These are phyloP conservation scores for Microctonus hyperodae DNA, from an alignment of 2,888 invertebrate genomes.

Conservation along the genomic window DNA sequence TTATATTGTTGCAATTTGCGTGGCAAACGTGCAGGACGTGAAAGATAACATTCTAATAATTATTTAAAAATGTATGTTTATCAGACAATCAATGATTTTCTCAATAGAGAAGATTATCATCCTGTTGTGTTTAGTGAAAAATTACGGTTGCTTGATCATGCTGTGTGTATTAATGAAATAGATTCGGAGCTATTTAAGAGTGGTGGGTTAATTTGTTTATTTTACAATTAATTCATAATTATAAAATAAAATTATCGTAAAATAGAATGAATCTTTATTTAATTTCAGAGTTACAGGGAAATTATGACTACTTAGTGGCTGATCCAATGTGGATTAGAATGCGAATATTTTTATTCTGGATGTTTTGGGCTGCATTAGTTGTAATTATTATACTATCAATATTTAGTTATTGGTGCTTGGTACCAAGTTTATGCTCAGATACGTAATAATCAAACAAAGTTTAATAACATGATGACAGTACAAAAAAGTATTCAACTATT, in stretches of 20 bases:
- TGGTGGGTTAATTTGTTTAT: slow-evolving; percentile 26
- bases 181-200: slow-evolving; percentile 22
- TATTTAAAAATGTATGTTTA: background rate
- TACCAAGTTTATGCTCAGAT: slow-evolving; percentile 35
- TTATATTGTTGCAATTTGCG: slow-evolving; percentile 15
- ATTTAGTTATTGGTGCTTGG: slow-evolving; percentile 42
- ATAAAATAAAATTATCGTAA: too few species aligned
- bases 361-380: slow-evolving; percentile 48
- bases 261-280: background rate
- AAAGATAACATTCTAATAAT: background rate
- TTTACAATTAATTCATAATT: background rate
- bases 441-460: background rate
- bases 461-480: slow-evolving; percentile 15
- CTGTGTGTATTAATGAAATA: slow-evolving; percentile 15
- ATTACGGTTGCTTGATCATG: slow-evolving; percentile 28
- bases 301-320: slow-evolving; percentile 44
- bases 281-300: slow-evolving; percentile 42
- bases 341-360: slow-evolving; percentile 52
- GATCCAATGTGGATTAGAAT: slow-evolving; percentile 49
- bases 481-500: slow-evolving; percentile 18
- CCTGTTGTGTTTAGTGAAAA: slow-evolving; percentile 37
- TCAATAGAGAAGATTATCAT: background rate
- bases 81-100: background rate
- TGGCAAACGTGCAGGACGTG: background rate
- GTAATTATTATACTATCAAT: slow-evolving; percentile 45